These are phyloP conservation scores for Peromyscus attwateri DNA, from an alignment of 2,797 vertebrate species.

Conservation along the genomic window DNA sequence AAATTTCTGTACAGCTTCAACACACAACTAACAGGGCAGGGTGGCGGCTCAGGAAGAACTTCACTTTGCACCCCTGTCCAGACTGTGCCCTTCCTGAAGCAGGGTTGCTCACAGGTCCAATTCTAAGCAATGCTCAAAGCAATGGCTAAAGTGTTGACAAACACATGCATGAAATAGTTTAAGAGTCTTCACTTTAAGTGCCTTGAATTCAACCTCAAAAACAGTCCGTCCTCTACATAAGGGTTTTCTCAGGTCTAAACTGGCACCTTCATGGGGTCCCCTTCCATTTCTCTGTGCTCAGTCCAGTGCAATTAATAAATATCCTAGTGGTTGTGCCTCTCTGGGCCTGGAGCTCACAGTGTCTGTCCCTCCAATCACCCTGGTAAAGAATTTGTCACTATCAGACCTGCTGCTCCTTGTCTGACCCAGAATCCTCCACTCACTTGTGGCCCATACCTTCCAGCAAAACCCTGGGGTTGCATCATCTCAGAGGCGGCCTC, in stretches of 20 bases:
- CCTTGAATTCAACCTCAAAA: neutral
- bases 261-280: neutral
- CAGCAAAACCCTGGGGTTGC: neutral
- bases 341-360: neutral
- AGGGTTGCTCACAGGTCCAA: no score
- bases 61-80: no score
- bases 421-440: rapidly evolving
- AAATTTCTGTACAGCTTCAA: neutral
- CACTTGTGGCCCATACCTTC: neutral
- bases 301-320: neutral
- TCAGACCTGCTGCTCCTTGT: neutral
- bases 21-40: neutral
- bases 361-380: neutral
- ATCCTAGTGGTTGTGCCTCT: neutral
- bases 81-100: rapidly evolving
- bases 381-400: neutral
- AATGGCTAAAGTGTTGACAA: neutral
- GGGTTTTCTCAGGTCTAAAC: neutral
- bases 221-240: neutral
- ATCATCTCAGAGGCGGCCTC: neutral
- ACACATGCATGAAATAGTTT: no score
- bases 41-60: neutral
- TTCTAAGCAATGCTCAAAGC: neutral
- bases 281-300: neutral
- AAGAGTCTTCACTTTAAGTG: neutral